These are phyloP conservation scores for Sarcophaga caerulescens DNA, from an alignment of 2,888 invertebrate species.

Conservation along the genomic window DNA sequence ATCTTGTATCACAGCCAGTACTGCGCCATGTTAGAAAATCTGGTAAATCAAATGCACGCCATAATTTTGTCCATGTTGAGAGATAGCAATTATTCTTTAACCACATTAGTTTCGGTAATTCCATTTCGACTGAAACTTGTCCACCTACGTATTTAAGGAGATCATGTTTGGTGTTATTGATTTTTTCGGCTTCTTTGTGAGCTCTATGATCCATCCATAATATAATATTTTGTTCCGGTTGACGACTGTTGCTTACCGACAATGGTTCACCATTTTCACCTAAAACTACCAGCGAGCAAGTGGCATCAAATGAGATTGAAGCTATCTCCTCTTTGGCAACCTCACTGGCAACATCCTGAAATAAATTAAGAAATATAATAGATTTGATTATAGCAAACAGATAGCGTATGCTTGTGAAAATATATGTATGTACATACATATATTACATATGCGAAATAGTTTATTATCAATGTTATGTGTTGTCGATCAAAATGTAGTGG, in stretches of 20 bases:
- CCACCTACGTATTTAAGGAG: constrained; percentile 94
- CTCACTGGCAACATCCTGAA: constrained; percentile 84
- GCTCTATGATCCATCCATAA: constrained; percentile 98
- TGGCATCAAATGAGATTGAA: constrained; percentile 97
- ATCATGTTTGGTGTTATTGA: constrained; percentile 89
- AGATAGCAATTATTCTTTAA: constrained; percentile 87
- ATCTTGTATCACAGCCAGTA: constrained; percentile 89
- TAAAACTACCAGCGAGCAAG: constrained; percentile 94
- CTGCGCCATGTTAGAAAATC: constrained; percentile 97
- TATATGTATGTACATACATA: no score
- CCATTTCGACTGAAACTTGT: constrained; percentile 97
- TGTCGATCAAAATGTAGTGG: no score
- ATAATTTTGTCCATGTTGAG: constrained; percentile 86
- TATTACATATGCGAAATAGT: no score
- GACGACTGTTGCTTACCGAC: constrained; percentile 86
- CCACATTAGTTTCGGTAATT: constrained; percentile 97
- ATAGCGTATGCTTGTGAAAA: no score
- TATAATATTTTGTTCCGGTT: constrained; percentile 89
- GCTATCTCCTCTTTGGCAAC: constrained; percentile 84
- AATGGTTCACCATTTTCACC: constrained; percentile 87
- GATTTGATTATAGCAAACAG: no score
- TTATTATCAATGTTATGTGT: no score
- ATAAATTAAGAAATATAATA: background rate
- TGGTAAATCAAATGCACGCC: constrained; percentile 93
- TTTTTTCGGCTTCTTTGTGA: constrained; percentile 88